Evolutionary conservation across 2,113 vertebrate genomes (phyloP).

Genomic region (Phylloscopus trochiloides): DNA sequence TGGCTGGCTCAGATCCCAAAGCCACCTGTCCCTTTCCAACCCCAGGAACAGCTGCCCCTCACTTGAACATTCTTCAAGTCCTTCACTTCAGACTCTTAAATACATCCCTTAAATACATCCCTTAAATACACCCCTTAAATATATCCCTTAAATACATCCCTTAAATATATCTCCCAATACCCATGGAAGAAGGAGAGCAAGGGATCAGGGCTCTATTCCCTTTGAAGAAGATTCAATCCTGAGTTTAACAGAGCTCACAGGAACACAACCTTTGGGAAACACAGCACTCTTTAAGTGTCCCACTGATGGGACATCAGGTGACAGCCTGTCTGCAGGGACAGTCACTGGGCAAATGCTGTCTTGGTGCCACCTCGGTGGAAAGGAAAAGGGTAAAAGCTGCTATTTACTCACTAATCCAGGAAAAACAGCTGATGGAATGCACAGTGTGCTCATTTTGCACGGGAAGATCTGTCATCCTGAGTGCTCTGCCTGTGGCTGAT

Average conservation of each 20-base stretch:
- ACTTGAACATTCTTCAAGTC: fast-evolving
- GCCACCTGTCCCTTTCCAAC: not conserved
- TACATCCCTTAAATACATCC: not conserved
- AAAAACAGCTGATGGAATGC: not conserved
- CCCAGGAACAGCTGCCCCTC: not conserved
- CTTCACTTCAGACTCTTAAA: not conserved
- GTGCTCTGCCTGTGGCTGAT: not conserved
- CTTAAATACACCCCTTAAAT: not conserved
- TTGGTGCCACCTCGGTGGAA: not conserved
- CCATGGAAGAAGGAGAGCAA: not conserved
- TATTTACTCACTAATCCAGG: not conserved
- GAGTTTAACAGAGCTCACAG: not conserved
- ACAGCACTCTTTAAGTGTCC: not conserved
- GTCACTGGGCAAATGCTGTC: not conserved
- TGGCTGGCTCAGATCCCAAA: not conserved
- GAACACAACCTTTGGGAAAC: not conserved
- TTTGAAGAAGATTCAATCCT: not conserved
- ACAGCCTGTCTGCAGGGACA: not conserved
- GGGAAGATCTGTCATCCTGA: fast-evolving
- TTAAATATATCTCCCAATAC: not conserved
- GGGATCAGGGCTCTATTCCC: not conserved
- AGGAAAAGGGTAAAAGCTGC: not conserved
- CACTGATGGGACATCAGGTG: fast-evolving
- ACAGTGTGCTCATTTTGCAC: fast-evolving
- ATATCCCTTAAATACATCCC: not conserved